These are phyloP conservation scores for Andrena minutula DNA, from an alignment of 2,888 invertebrate species.

Conservation along the genomic window DNA sequence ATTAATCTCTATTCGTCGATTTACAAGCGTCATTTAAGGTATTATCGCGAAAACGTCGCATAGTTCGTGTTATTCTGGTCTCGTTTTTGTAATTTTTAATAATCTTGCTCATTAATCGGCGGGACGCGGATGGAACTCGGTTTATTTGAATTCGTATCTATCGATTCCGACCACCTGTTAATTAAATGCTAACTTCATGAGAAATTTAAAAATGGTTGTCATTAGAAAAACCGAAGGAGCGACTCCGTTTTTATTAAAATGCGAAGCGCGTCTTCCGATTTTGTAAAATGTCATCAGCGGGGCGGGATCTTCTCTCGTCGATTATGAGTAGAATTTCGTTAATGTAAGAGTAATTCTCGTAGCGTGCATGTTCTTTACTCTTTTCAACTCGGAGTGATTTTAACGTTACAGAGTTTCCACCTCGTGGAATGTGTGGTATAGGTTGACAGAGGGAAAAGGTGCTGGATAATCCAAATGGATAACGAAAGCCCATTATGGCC, in stretches of 20 bases:
- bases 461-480: slow-evolving; percentile 83
- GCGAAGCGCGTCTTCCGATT: too few species aligned
- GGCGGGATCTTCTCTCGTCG: neutral
- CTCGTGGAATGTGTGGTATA: slow-evolving; percentile 51
- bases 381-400: neutral
- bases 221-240: neutral
- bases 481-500: slow-evolving; percentile 84
- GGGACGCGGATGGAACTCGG: neutral
- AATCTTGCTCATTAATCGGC: neutral
- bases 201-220: slow-evolving; percentile 24
- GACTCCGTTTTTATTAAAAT: neutral
- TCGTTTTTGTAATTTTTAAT: neutral
- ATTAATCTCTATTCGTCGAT: neutral
- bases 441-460: slow-evolving; percentile 65
- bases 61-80: neutral
- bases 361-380: too few species aligned
- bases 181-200: slow-evolving; percentile 19
- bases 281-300: neutral
- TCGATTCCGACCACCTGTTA: slow-evolving; percentile 19
- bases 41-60: neutral
- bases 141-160: slow-evolving; percentile 35
- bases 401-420: slow-evolving; percentile 1
- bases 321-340: neutral
- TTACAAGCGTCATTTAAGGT: neutral
- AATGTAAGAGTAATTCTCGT: neutral